phyloP scores from a whole-genome alignment of 2,113 vertebrate species.

The Halcyon malimbica region DNA sequence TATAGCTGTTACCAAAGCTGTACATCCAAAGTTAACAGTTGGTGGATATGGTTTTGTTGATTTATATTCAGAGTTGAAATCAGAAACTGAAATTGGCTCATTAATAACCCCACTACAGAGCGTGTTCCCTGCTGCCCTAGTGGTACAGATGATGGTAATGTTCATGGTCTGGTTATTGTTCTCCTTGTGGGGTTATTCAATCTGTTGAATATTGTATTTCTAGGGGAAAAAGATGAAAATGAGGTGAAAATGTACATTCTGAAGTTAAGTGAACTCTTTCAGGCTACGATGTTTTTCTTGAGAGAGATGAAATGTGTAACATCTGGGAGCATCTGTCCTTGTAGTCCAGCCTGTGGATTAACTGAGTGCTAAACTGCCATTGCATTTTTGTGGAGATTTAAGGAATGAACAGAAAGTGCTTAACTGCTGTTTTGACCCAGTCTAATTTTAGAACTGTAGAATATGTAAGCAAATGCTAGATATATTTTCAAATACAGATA shows the following conservation, averaged over 20 bases:
- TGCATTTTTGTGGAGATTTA: neutral
- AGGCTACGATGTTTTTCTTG: neutral
- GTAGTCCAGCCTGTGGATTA: neutral
- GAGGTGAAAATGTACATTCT: neutral
- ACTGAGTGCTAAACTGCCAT: neutral
- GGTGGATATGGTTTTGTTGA: neutral
- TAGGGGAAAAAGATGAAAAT: neutral
- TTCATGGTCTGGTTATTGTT: neutral
- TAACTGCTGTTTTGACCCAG: neutral
- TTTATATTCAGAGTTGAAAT: neutral
- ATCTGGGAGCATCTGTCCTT: neutral
- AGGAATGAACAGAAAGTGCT: neutral
- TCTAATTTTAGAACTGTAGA: constrained; percentile 33
- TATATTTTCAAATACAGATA: neutral
- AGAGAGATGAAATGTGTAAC: neutral
- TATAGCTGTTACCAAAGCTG: neutral
- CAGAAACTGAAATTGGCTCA: too few species aligned
- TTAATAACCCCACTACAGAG: neutral
- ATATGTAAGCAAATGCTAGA: neutral
- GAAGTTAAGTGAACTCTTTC: neutral
- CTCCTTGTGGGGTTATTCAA: neutral
- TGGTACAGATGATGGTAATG: neutral
- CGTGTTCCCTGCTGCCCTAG: neutral
- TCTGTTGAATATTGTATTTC: neutral
- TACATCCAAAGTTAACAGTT: neutral